These are phyloP conservation scores for Pelobates cultripes DNA, from an alignment of 2,797 vertebrate species.

Conservation along the genomic window DNA sequence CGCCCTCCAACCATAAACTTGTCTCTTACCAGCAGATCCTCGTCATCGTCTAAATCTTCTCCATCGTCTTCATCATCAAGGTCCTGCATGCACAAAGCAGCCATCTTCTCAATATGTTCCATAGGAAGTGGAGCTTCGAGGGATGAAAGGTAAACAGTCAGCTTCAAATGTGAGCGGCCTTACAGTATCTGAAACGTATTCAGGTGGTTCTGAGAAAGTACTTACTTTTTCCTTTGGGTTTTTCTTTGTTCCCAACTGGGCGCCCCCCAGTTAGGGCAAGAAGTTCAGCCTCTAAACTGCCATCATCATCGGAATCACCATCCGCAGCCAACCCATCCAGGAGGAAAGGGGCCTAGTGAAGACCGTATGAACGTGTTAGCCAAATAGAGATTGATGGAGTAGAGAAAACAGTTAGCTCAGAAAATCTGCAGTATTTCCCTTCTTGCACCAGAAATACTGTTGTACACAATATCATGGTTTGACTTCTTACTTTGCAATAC, in stretches of 20 bases:
- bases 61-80: conserved; percentile 76
- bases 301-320: conserved; percentile 69
- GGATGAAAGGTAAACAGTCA: neutral
- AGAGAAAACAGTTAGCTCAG: too few relatives aligned
- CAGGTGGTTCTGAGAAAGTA: neutral
- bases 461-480: too few relatives aligned
- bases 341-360: conserved; percentile 85
- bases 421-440: too few relatives aligned
- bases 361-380: neutral
- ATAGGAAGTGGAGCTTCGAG: conserved; percentile 79
- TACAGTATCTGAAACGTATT: neutral
- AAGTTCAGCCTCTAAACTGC: conserved; percentile 87
- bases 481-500: too few relatives aligned
- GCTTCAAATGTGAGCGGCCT: neutral
- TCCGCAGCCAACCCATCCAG: conserved; percentile 80
- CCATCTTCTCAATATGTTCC: conserved; percentile 89
- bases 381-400: neutral
- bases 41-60: conserved; percentile 81
- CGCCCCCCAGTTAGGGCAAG: conserved; percentile 78
- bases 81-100: conserved; percentile 90
- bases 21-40: conserved; percentile 83
- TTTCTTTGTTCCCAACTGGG: conserved; percentile 68
- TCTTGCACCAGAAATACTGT: too few relatives aligned
- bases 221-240: conserved; percentile 76
- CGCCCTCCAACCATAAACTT: neutral